Conservation (phyloP, 2,113 vertebrate species). For the Heterotilapia buettikoferi region DNA sequence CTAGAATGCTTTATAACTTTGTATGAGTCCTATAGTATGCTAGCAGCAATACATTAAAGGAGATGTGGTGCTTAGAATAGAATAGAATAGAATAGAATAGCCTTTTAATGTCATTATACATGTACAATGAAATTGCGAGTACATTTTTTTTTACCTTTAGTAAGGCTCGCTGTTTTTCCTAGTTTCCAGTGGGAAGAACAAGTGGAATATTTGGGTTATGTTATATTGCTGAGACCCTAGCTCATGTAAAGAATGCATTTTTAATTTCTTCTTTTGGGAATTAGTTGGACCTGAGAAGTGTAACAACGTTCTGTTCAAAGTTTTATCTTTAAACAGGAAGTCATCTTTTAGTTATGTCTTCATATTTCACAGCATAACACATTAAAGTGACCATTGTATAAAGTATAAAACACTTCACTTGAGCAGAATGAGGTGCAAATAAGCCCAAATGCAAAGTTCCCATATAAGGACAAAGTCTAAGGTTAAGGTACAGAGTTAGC, state of each 20-base stretch:
- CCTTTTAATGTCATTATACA: not conserved
- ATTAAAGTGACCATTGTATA: not conserved
- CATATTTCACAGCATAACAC: not conserved
- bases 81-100: not conserved
- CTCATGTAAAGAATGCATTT: not conserved
- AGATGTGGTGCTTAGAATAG: not conserved
- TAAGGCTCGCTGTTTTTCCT: not conserved
- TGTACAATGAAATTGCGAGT: not conserved
- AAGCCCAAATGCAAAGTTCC: not conserved
- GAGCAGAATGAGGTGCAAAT: not conserved
- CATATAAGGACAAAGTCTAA: not conserved
- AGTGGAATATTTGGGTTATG: not conserved
- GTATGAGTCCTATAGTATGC: not conserved
- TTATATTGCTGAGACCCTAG: not conserved
- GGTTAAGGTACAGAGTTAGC: not conserved
- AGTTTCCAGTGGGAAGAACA: not conserved
- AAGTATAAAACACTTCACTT: not conserved
- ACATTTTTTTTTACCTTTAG: not conserved
- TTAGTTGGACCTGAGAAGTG: not conserved
- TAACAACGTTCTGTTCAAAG: not conserved
- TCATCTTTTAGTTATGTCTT: not conserved
- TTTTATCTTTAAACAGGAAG: not conserved
- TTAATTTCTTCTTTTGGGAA: not conserved
- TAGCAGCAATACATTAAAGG: not conserved
- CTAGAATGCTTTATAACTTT: not conserved